A percentile compares a stretch with the other conserved stretches of the same genome.
phyloP scores from a whole-genome alignment of 2,888 invertebrate genomes.

The Leucophora obtusa region DNA sequence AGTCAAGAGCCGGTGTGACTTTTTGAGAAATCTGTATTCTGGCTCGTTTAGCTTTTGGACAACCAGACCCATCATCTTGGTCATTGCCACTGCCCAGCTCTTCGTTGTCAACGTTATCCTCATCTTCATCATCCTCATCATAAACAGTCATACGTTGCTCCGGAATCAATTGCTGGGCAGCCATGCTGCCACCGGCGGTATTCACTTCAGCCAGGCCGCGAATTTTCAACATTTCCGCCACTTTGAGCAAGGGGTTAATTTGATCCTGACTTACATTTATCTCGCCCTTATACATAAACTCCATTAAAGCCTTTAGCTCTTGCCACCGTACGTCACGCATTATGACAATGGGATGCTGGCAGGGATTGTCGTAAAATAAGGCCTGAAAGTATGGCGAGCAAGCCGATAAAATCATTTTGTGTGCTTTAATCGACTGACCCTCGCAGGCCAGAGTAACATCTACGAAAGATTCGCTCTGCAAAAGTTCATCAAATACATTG shows the following conservation, averaged over 20 bases:
- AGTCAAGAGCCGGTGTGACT: constrained; percentile 63
- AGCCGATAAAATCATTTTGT: constrained; percentile 95
- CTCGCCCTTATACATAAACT: constrained; percentile 97
- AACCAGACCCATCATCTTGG: constrained; percentile 33
- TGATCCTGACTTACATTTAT: constrained; percentile 96
- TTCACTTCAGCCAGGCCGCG: constrained; percentile 91
- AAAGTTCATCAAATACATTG: constrained; percentile 88
- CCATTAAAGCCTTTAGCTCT: constrained; percentile 92
- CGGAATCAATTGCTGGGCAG: constrained; percentile 70
- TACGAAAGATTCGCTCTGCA: constrained; percentile 93
- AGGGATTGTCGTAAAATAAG: constrained; percentile 94
- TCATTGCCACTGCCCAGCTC: constrained; percentile 9
- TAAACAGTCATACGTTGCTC: constrained; percentile 75
- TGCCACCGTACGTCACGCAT: constrained; percentile 94
- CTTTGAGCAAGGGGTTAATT: constrained; percentile 90
- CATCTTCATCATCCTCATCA: constrained; percentile 80
- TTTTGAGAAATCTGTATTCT: constrained; percentile 67
- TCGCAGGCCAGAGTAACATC: constrained; percentile 95
- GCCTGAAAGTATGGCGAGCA: constrained; percentile 96
- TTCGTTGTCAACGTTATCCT: constrained; percentile 79
- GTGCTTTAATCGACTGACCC: constrained; percentile 93
- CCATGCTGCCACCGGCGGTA: constrained; percentile 81
- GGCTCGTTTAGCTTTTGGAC: constrained; percentile 71
- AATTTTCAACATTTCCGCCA: constrained; percentile 92
- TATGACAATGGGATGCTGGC: constrained; percentile 94